These are phyloP conservation scores for Thalassaphorura encarpata DNA, from an alignment of 1,140 invertebrate genomes.

Conservation along the genomic window DNA sequence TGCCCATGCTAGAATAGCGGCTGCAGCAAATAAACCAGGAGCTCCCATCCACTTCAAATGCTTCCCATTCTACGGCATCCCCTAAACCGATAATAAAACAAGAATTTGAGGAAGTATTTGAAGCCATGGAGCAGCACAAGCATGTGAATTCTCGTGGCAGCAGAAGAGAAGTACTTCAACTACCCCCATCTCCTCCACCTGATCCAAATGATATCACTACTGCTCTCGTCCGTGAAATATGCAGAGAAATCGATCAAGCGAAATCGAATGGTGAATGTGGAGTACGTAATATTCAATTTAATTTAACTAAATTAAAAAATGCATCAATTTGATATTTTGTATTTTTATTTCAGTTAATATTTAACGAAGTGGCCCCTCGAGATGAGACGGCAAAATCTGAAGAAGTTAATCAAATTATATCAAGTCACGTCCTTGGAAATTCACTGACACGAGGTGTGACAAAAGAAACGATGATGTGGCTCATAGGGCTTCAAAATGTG, in stretches of 20 bases:
- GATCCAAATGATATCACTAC: conserved; percentile 8
- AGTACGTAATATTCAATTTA: too few relatives aligned
- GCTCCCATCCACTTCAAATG: conserved; percentile 15
- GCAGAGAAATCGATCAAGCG: conserved; percentile 49
- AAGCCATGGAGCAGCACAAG: conserved; percentile 18
- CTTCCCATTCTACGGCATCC: conserved; percentile 27
- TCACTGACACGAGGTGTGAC: conserved; percentile 73
- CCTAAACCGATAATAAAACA: conserved; percentile 31
- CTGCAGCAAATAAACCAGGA: conserved; percentile 33
- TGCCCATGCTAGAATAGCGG: conserved; percentile 47
- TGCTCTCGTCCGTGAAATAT: conserved; percentile 15
- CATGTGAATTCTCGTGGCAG: conserved; percentile 7
- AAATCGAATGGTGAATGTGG: conserved; percentile 70
- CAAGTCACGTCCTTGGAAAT: conserved; percentile 90
- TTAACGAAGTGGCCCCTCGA: conserved; percentile 71
- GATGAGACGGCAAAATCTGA: conserved; percentile 85
- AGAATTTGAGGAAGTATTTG: conserved; percentile 20
- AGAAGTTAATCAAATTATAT: conserved; percentile 77
- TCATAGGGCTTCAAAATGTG: conserved; percentile 88
- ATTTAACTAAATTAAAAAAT: neutral
- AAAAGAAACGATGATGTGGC: conserved; percentile 84
- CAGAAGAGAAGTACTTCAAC: neutral
- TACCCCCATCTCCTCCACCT: neutral
- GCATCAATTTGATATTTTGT: neutral
- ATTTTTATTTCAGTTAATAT: conserved; percentile 46